Evolutionary conservation across 2,113 vertebrate species (phyloP).

Genomic region (Crocuta crocuta): DNA sequence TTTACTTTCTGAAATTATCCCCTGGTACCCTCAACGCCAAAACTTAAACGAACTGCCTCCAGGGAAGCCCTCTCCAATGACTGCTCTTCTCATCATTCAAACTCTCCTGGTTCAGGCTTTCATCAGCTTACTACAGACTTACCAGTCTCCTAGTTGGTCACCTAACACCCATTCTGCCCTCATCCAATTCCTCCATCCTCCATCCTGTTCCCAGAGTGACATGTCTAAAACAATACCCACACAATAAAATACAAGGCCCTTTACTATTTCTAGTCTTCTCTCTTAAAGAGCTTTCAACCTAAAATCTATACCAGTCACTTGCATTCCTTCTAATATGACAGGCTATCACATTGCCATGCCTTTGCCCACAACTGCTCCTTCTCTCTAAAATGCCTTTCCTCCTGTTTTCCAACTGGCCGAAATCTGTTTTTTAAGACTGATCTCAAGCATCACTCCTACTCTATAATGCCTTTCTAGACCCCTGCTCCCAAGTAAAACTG

Average conservation of each 20-base stretch:
- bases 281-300: not conserved
- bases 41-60: not conserved
- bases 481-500: not conserved
- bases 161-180: not conserved
- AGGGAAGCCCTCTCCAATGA: not conserved
- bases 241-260: not conserved
- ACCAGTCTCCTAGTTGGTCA: not conserved
- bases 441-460: not conserved
- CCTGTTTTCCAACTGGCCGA: not conserved
- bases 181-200: not conserved
- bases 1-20: not conserved
- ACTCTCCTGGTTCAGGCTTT: not conserved
- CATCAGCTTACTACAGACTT: not conserved
- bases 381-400: not conserved
- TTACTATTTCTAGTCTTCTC: not conserved
- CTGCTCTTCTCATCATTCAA: slow-evolving; percentile 26
- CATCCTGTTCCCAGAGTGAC: not conserved
- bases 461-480: not conserved
- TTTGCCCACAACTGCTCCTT: not conserved
- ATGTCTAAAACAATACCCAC: not conserved
- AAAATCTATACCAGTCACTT: not conserved
- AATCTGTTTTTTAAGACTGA: not conserved
- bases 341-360: not conserved
- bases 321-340: not conserved
- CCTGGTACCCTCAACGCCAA: not conserved